Evolutionary conservation across 1,140 invertebrate genomes (phyloP), one percentile per base, ranked within the genome.

Genomic region (Planococcus citri): DNA sequence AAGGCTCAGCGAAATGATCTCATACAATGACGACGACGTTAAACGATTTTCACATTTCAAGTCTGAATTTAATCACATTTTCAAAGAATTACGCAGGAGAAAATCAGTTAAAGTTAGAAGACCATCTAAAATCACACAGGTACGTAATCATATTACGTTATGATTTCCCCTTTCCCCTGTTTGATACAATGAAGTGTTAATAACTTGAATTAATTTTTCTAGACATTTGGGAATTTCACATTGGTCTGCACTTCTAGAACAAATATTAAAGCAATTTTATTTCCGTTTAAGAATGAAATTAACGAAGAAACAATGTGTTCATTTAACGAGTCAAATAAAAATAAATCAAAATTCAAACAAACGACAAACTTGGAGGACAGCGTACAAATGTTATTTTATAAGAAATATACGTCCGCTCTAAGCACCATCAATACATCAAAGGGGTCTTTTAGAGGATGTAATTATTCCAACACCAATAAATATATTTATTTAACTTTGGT

Each of bases 401-500:
- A 64, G 17, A 64, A 64, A 64, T 64, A 25, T 21, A 17, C 41
- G 10, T 51, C 41, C 17, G 2, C 41, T 20, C 4, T 51, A 17
- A 51, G n/a, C 17, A 51, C 41, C 41, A 51, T 51, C n/a, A 51
- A 51, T 51, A 64, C 60, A 64, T 64, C 60, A 24, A 64, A 27
- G 24, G 22, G 25, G 3, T 64, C 60, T 12, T 64, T 64, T 20
- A 64, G 24, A 27, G 60, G 60, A 24, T 64, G 60, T 20, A 64
- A 25, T 27, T 64, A 64, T 27, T 24, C 60, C 20, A 64, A 64
- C 17, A 64, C 60, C 9, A 64, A 64, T 64, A 64, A 64, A 64
- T 64, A 64, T 25, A 64, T 64, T 64, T 64, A 64, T 25, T 64
- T 64, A 25, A 64, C 60, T 9, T 64, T 64, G 22, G 60, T 64